phyloP scores from a whole-genome alignment of 2,113 vertebrate species.

The Amphiprion ocellaris region DNA sequence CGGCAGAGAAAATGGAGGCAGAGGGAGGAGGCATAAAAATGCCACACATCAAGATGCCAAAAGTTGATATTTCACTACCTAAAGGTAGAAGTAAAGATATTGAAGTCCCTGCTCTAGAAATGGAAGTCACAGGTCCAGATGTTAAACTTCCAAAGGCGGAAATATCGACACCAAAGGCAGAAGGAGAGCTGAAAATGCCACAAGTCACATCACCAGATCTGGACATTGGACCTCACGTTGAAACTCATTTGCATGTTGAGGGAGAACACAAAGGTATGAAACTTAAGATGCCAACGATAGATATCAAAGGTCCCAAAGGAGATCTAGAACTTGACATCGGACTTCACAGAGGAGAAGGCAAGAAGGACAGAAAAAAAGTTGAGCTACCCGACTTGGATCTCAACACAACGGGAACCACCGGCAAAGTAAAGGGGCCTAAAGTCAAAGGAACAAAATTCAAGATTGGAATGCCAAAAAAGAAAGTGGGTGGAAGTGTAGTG shows the following conservation, averaged over 20 bases:
- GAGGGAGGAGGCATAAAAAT: conserved; percentile 54
- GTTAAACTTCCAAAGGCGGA: conserved; percentile 57
- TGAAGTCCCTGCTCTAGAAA: conserved; percentile 37
- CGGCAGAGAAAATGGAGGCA: conserved; percentile 41
- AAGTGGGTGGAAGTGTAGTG: conserved; percentile 49
- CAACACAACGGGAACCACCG: conserved; percentile 36
- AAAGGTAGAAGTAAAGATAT: conserved; percentile 58
- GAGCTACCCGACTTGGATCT: conserved; percentile 70
- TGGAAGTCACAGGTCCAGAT: conserved; percentile 58
- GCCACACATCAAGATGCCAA: conserved; percentile 72
- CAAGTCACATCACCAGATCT: conserved; percentile 66
- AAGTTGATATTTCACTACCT: conserved; percentile 74
- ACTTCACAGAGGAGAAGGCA: conserved; percentile 58
- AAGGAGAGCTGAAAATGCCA: conserved; percentile 57
- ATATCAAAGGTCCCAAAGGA: conserved; percentile 66
- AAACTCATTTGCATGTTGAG: conserved; percentile 34
- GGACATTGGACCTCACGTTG: conserved; percentile 39
- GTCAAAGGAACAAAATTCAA: conserved; percentile 82
- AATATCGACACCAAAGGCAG: conserved; percentile 33
- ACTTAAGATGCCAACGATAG: conserved; percentile 75
- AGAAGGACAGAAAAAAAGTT: conserved; percentile 67
- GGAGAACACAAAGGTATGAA: conserved; percentile 60
- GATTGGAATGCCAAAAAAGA: conserved; percentile 81
- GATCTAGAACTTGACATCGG: conserved; percentile 72
- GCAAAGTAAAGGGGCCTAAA: conserved; percentile 69